A percentile compares a stretch with the other conserved stretches of the same genome.
Conservation (phyloP, 2,888 invertebrate species). For the Anarsia innoxiella region DNA sequence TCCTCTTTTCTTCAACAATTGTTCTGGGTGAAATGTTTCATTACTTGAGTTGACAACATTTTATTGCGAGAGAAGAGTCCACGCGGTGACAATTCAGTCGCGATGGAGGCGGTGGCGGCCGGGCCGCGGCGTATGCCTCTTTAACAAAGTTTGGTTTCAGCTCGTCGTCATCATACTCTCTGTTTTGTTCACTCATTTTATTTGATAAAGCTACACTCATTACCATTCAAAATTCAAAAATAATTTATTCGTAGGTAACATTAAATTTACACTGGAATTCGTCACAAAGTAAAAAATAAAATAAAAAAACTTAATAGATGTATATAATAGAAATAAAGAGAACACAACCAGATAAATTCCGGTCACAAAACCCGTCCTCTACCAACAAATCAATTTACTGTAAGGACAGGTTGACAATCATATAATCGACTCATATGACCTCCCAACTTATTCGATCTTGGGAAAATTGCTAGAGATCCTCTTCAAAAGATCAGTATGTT, state of each 20-base stretch:
- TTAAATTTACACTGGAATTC: too few relatives aligned
- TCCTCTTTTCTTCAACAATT: slow-evolving; percentile 9
- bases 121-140: slow-evolving; percentile 14
- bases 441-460: slow-evolving; percentile 27
- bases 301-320: too few relatives aligned
- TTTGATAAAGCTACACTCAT: too few relatives aligned
- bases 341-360: too few relatives aligned
- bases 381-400: background rate
- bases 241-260: too few relatives aligned
- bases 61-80: slow-evolving; percentile 30
- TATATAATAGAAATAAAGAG: too few relatives aligned
- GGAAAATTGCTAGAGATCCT: slow-evolving; percentile 40
- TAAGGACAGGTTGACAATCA: slow-evolving; percentile 25
- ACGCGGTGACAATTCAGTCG: too few relatives aligned
- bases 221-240: too few relatives aligned
- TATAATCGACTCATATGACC: slow-evolving; percentile 32
- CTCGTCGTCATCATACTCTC: slow-evolving; percentile 37
- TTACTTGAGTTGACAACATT: slow-evolving; percentile 28
- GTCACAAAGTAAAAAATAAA: too few relatives aligned
- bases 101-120: too few relatives aligned
- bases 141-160: slow-evolving; percentile 31
- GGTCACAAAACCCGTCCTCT: slow-evolving; percentile 1
- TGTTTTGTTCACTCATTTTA: slow-evolving; percentile 52
- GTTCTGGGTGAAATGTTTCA: slow-evolving; percentile 21
- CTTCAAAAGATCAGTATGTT: slow-evolving; percentile 43